Conservation (phyloP, 2,113 vertebrate species). For the Odontesthes bonariensis region DNA sequence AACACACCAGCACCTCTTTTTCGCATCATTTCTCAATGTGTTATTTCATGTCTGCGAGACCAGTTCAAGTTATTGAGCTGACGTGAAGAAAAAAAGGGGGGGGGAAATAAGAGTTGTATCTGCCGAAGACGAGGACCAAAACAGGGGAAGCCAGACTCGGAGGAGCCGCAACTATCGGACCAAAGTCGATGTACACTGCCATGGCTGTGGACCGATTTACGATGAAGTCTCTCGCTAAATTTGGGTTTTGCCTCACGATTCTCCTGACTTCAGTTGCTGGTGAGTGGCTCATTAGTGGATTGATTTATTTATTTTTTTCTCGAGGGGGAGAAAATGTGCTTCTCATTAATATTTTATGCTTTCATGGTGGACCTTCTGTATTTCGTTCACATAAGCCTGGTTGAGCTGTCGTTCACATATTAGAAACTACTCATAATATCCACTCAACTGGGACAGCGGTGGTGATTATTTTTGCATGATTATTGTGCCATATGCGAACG, state of each 20-base stretch:
- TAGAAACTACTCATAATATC: neutral
- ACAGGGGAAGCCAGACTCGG: conserved; percentile 24
- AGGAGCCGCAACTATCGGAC: conserved; percentile 26
- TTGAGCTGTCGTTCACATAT: too few relatives aligned
- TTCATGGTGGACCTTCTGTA: conserved; percentile 24
- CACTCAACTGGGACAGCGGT: neutral
- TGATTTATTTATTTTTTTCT: conserved; percentile 9
- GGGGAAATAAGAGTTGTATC: neutral
- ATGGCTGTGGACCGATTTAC: conserved; percentile 64
- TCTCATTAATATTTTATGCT: conserved; percentile 45
- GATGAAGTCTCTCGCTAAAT: conserved; percentile 69
- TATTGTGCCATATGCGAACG: too few relatives aligned
- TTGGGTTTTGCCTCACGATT: conserved; percentile 66
- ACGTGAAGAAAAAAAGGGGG: conserved; percentile 45
- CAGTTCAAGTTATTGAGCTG: conserved; percentile 65
- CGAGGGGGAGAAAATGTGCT: conserved; percentile 5
- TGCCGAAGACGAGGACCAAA: neutral
- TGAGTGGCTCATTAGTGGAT: conserved; percentile 58
- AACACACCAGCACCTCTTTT: conserved; percentile 1
- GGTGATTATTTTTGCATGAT: neutral
- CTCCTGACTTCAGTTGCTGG: conserved; percentile 76
- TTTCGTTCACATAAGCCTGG: too few relatives aligned
- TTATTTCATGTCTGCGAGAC: conserved; percentile 22
- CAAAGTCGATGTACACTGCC: conserved; percentile 36
- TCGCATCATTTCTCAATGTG: conserved; percentile 43